Percentiles rank a stretch among this genome's conserved stretches.
These are phyloP conservation scores for Lampris incognitus DNA, from an alignment of 2,113 vertebrate genomes.

Conservation along the genomic window DNA sequence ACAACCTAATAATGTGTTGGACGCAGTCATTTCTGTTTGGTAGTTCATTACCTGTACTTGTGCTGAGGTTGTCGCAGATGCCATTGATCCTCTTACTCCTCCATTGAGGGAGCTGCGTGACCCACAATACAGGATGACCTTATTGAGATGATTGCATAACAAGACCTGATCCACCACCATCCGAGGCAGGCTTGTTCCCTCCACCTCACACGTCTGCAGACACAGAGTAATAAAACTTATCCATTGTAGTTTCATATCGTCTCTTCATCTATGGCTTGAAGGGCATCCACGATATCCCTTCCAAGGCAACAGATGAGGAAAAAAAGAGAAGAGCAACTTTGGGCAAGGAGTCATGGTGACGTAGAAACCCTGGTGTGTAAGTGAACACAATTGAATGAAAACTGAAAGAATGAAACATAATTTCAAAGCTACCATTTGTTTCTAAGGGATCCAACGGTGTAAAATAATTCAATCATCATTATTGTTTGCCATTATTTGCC, in stretches of 20 bases:
- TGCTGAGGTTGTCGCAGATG: not conserved
- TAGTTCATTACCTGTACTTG: not conserved
- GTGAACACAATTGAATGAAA: too few relatives aligned
- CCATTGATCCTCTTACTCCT: conserved; percentile 39
- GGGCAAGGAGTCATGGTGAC: too few relatives aligned
- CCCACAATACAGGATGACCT: conserved; percentile 24
- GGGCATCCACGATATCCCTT: too few relatives aligned
- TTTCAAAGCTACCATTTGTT: too few relatives aligned
- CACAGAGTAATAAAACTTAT: not conserved
- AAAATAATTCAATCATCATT: too few relatives aligned
- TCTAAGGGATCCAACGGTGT: too few relatives aligned
- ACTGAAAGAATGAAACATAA: too few relatives aligned
- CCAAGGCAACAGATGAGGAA: too few relatives aligned
- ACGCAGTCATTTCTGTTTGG: not conserved
- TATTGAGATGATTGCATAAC: conserved; percentile 51
- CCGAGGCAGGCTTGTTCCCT: conserved; percentile 32
- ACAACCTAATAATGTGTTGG: not conserved
- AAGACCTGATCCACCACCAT: conserved; percentile 2
- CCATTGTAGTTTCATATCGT: not conserved
- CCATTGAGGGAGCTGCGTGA: conserved; percentile 22
- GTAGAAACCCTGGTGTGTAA: too few relatives aligned
- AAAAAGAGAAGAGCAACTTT: too few relatives aligned
- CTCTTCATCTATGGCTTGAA: not conserved
- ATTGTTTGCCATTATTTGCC: too few relatives aligned
- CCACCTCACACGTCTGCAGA: conserved; percentile 16